These are phyloP conservation scores for Meloidogyne hapla DNA, from an alignment of 1,140 invertebrate species.

Conservation along the genomic window DNA sequence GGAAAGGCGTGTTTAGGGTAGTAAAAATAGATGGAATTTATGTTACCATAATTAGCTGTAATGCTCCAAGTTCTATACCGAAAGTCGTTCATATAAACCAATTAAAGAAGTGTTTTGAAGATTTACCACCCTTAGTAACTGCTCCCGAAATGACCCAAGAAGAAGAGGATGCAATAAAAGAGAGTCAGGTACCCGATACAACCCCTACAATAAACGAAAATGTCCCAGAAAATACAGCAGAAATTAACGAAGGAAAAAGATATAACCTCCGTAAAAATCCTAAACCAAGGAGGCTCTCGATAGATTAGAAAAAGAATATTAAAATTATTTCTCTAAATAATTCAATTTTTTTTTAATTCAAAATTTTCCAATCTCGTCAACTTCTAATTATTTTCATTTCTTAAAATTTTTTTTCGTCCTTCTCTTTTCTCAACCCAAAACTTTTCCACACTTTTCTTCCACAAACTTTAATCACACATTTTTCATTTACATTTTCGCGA, in stretches of 20 bases:
- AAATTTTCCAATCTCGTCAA: no score
- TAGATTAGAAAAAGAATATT: no score
- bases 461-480: no score
- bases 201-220: not conserved
- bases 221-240: no score
- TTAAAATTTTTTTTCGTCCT: no score
- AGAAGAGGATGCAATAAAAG: not conserved
- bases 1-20: constrained; percentile 20
- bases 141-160: not conserved
- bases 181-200: not conserved
- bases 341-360: no score
- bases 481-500: no score
- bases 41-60: constrained; percentile 17
- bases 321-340: no score
- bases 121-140: constrained; percentile 3
- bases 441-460: no score
- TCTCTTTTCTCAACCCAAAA: no score
- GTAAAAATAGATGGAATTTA: constrained; percentile 16
- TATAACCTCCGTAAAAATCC: not conserved
- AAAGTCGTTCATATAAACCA: constrained; percentile 31
- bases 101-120: constrained; percentile 25
- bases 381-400: no score
- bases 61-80: constrained; percentile 10
- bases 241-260: not conserved
- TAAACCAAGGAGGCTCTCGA: no score